These are phyloP conservation scores for Conopomorpha cramerella DNA, from an alignment of 1,140 invertebrate genomes.

Conservation along the genomic window DNA sequence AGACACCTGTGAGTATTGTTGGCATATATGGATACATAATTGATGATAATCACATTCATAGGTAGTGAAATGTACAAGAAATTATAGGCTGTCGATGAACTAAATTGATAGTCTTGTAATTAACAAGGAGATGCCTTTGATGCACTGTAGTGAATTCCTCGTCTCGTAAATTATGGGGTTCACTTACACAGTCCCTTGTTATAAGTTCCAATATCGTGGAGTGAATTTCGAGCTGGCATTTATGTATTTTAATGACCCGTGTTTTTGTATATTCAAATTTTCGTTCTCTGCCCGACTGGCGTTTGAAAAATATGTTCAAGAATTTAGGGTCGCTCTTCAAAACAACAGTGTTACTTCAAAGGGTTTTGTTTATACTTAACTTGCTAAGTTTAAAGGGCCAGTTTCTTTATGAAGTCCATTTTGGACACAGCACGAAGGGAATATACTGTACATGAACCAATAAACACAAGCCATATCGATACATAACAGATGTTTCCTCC, in stretches of 20 bases:
- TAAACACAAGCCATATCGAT: slow-evolving; percentile 31
- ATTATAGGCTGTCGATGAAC: background rate
- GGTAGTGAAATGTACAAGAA: background rate
- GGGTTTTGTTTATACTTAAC: slow-evolving; percentile 7
- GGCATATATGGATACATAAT: background rate
- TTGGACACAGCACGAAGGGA: slow-evolving; percentile 6
- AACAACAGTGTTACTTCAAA: too few relatives aligned
- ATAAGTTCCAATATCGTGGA: too few relatives aligned
- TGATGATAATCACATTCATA: background rate
- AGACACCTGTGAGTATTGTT: background rate
- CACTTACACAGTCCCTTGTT: too few relatives aligned
- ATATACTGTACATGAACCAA: slow-evolving; percentile 19
- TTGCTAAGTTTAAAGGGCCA: slow-evolving; percentile 6
- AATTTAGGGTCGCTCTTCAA: too few relatives aligned
- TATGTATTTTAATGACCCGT: too few relatives aligned
- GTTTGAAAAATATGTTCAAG: too few relatives aligned
- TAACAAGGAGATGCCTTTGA: too few relatives aligned
- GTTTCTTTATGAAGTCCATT: background rate
- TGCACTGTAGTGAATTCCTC: too few relatives aligned
- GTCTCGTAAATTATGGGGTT: too few relatives aligned
- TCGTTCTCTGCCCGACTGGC: too few relatives aligned
- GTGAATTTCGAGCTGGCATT: too few relatives aligned
- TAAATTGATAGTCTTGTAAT: background rate
- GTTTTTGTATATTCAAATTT: too few relatives aligned
- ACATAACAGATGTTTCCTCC: slow-evolving; percentile 32